Evolutionary conservation across 1,140 invertebrate species (phyloP).

Genomic region (Eriocheir sinensis): DNA sequence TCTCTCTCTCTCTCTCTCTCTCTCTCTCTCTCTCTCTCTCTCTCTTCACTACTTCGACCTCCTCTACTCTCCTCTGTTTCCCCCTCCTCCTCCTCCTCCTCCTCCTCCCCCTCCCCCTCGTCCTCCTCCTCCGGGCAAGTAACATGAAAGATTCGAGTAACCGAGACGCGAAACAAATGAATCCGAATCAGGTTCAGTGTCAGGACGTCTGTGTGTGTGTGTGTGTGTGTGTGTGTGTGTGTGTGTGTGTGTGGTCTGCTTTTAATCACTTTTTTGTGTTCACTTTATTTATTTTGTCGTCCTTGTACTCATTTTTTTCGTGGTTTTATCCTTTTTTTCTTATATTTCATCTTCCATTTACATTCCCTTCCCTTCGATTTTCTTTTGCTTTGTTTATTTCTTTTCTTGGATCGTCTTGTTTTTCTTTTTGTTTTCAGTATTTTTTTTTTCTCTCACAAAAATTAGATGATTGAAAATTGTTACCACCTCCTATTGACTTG

Average conservation of each 20-base stretch:
- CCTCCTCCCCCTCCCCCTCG: neutral
- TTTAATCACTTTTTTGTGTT: too few relatives aligned
- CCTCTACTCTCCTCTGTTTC: neutral
- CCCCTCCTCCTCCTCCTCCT: neutral
- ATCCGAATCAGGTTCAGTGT: neutral
- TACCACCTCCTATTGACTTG: too few relatives aligned
- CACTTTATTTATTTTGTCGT: too few relatives aligned
- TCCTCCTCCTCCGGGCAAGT: constrained; percentile 18
- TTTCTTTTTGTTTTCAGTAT: too few relatives aligned
- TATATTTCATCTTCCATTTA: too few relatives aligned
- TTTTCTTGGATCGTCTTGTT: too few relatives aligned
- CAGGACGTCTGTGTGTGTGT: constrained; percentile 45
- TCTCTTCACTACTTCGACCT: neutral
- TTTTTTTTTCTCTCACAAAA: too few relatives aligned
- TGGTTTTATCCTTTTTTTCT: too few relatives aligned
- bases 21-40: constrained; percentile 30
- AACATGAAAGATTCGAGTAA: neutral
- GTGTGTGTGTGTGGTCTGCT: neutral
- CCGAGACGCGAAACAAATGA: neutral
- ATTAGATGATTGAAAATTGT: too few relatives aligned
- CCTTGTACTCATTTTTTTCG: too few relatives aligned
- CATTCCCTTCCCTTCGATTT: too few relatives aligned
- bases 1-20: constrained; percentile 27
- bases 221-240: constrained; percentile 59
- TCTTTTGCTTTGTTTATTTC: too few relatives aligned